Evolutionary conservation across 2,888 invertebrate species (phyloP).

Genomic region (Eutolmus rufibarbis): DNA sequence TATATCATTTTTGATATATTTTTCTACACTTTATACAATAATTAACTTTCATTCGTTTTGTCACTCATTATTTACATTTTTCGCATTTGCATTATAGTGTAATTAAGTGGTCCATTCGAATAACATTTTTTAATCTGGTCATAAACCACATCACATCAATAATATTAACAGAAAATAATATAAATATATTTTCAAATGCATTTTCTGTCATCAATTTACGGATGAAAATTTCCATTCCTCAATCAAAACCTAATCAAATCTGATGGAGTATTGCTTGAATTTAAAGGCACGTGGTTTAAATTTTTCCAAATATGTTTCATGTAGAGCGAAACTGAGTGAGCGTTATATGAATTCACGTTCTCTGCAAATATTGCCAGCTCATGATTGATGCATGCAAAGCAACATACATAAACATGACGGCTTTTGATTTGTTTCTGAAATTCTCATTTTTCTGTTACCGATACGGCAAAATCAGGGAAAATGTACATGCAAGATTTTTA

Average conservation of each 20-base stretch:
- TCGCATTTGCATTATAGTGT: too few species aligned
- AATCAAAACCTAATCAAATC: background rate
- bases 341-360: background rate
- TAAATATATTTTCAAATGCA: background rate
- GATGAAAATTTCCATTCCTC: background rate
- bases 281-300: background rate
- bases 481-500: background rate
- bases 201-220: background rate
- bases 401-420: background rate
- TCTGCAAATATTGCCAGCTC: background rate
- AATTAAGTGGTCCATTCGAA: too few species aligned
- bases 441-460: background rate
- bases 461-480: background rate
- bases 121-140: too few species aligned
- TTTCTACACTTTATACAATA: too few species aligned
- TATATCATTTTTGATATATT: too few species aligned
- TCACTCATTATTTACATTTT: too few species aligned
- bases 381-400: background rate
- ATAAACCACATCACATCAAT: background rate
- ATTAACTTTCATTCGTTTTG: too few species aligned
- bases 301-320: background rate
- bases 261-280: background rate
- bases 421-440: background rate
- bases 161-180: background rate
- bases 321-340: background rate